phyloP scores from a whole-genome alignment of 2,113 vertebrate genomes.

The Malurus elegans region DNA sequence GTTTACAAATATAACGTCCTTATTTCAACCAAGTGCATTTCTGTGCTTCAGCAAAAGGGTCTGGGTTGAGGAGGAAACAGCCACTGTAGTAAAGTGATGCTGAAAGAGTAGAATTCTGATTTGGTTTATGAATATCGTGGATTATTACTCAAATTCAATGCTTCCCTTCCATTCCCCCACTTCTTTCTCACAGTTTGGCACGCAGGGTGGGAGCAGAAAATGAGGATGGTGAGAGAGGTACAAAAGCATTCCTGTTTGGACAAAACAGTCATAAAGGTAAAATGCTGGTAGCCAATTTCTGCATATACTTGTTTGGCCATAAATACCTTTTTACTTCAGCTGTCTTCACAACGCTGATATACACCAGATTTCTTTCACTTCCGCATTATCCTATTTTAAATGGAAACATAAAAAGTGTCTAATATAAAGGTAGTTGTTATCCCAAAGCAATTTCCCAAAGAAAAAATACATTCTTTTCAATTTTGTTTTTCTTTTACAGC shows the following conservation, averaged over 20 bases:
- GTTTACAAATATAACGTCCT: background rate
- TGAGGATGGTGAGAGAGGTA: background rate
- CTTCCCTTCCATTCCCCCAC: background rate
- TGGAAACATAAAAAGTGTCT: background rate
- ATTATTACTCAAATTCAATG: background rate
- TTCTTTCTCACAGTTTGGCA: background rate
- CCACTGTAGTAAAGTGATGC: background rate
- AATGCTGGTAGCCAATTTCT: background rate
- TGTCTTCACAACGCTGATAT: background rate
- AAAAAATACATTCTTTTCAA: background rate
- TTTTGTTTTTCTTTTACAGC: background rate
- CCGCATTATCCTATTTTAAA: background rate
- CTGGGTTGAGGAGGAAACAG: background rate
- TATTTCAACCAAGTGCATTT: background rate
- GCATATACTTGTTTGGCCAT: background rate
- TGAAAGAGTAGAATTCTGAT: accelerated
- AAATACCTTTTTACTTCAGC: background rate
- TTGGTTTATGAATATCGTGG: background rate
- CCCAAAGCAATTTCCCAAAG: background rate
- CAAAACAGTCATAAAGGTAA: background rate
- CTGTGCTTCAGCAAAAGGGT: background rate
- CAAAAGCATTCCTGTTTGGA: background rate
- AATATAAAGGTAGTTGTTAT: background rate
- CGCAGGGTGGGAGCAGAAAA: background rate
- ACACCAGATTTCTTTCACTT: background rate